Base-by-base conservation (phyloP, 2,888 invertebrate species). In the Macropis europaea region DNA sequence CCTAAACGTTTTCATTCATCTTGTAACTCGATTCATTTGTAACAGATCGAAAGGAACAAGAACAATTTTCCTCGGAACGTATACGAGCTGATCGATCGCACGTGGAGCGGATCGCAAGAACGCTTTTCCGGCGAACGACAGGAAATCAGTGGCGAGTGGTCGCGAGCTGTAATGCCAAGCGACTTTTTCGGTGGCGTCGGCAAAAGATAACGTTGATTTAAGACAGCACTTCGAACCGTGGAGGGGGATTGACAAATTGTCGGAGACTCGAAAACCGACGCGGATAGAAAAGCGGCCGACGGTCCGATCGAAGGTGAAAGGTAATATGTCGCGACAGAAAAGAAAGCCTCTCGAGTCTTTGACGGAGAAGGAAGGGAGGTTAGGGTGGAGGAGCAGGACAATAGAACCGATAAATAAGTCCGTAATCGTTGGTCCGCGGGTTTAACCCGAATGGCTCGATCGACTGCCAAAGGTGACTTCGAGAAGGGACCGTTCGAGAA, bases 321-420 rank as follows among this genome's bases (percentile, higher is more conserved):
- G 73, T 79, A 84, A 84, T 79, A 78, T 73, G 81, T 79, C 71
- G 73, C 62, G 64, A 72, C 57, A 42, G 61, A 59, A 64, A 69
- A 62, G 64, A 76, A 66, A 69, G 73, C 67, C 47, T 54, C 59
- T 43, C 19, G 62, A 56, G 50, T 63, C 70, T 77, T 61, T 66
- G 72, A 75, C 66, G 70, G 64, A 72, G 54, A 42, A 53, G 64
- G 6, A 24, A 19, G 22, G 13, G 32, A 0, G 34, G n/a, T n/a
- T n/a, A 19, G 24, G 32, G 45, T 50, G 48, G 66, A 47, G 52
- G 19, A 17, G 30, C 60, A 54, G 77, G 77, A 82, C 79, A 79
- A 82, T 81, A 71, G 73, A 45, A 28, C 68, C 77, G 81, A 84
- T 84, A 84, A 84, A 84, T 81, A 83, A 84, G 79, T 81, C 81